A percentile compares a stretch with the other conserved stretches of the same genome.
phyloP scores from a whole-genome alignment of 2,797 vertebrate genomes.

The Spinibarbus caldwelli region DNA sequence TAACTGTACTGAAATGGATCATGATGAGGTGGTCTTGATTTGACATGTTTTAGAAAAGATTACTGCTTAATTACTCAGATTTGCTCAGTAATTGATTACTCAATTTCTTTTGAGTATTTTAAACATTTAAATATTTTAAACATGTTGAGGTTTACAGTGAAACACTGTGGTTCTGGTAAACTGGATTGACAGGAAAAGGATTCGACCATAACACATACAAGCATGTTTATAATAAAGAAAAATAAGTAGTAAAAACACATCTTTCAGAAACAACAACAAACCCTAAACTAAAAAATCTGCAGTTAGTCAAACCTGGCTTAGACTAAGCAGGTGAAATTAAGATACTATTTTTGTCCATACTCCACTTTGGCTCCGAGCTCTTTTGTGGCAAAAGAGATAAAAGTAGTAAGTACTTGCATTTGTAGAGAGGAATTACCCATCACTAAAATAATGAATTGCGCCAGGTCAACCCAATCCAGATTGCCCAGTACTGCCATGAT shows the following conservation, averaged over 20 bases:
- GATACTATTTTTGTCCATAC: slow-evolving; percentile 66
- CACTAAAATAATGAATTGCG: slow-evolving; percentile 81
- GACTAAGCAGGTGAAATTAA: neutral
- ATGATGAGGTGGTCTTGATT: neutral
- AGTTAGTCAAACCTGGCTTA: neutral
- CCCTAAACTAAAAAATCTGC: neutral
- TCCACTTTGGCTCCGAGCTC: slow-evolving; percentile 80
- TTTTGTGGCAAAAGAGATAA: slow-evolving; percentile 78
- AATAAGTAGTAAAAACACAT: neutral
- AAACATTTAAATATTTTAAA: neutral
- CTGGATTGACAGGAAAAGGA: neutral
- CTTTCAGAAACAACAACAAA: neutral
- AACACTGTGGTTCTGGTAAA: neutral
- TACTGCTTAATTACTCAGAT: neutral
- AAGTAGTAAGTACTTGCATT: slow-evolving; percentile 73
- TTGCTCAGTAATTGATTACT: too few species aligned
- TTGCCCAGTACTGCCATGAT: slow-evolving; percentile 67
- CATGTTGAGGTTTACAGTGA: neutral
- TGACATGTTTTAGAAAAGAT: neutral
- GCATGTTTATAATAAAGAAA: neutral
- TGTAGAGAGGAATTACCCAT: slow-evolving; percentile 79
- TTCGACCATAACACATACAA: neutral
- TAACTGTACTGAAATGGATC: neutral
- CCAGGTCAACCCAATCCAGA: slow-evolving; percentile 81
- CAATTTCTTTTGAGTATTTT: neutral